Evolutionary conservation across 2,888 invertebrate genomes (phyloP).

Genomic region (Drosophila testacea): DNA sequence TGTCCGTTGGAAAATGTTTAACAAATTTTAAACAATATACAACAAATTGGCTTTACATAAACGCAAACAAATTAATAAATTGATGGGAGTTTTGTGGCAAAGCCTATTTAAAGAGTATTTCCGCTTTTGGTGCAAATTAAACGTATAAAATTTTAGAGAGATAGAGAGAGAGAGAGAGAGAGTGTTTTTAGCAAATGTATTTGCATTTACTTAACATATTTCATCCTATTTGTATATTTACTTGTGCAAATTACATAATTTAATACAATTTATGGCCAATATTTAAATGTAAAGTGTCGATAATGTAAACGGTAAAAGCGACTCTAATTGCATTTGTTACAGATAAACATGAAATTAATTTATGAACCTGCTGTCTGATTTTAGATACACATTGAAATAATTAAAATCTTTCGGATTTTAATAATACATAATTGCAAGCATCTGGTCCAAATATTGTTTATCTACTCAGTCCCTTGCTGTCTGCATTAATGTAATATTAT

Average conservation of each 20-base stretch:
- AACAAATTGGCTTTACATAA: conserved; percentile 49
- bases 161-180: too few species aligned
- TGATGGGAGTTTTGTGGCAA: background rate
- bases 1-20: conserved; percentile 42
- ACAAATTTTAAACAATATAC: conserved; percentile 54
- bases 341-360: conserved; percentile 29
- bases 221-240: conserved; percentile 8
- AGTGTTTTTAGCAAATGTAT: conserved; percentile 35
- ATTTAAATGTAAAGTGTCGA: conserved; percentile 43
- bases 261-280: conserved; percentile 45
- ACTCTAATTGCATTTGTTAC: conserved; percentile 43
- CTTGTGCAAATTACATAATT: conserved; percentile 34
- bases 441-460: background rate
- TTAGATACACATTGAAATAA: conserved; percentile 17
- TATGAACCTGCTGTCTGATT: conserved; percentile 12
- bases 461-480: background rate
- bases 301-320: conserved; percentile 36
- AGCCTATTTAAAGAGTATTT: conserved; percentile 31
- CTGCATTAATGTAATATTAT: too few species aligned
- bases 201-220: conserved; percentile 41
- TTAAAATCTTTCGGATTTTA: background rate
- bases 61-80: conserved; percentile 21
- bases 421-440: conserved; percentile 1
- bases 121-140: conserved; percentile 38
- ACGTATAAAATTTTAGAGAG: conserved; percentile 2